Evolutionary conservation across 2,888 invertebrate species (phyloP), one percentile per base, ranked within the genome.

Genomic region (Oxytorus armatus): DNA sequence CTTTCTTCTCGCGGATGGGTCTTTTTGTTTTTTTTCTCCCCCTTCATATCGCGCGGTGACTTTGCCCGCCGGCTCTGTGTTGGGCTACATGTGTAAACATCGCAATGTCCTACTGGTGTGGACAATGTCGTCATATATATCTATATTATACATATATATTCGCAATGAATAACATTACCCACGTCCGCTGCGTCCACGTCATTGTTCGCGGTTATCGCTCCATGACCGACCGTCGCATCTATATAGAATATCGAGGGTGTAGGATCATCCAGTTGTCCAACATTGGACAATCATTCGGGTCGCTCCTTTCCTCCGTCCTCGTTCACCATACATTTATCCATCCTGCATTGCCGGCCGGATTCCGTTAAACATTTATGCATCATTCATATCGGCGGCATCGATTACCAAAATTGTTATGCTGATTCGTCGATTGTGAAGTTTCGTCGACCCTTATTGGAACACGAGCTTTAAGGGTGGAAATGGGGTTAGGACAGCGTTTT

Each of bases 191-290:
- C 86, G 87, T 88, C 86, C 86, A 84, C 85, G 86, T 87, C 86
- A 89, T 90, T 90, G 89, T 89, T 87, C 86, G 87, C 86, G 87
- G 85, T 86, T 89, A 88, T 82, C 84, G 84, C 80, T 86, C 88
- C 90, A 88, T 90, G 89, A 82, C 76, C 83, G 77, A 79, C 82
- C 36, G 36, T n/a, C n/a, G 81, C 82, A 68, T 77, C 77, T 5
- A 29, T 72, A 79, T 69, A 44, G 53, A 25, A 42, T 33, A 49
- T 72, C 51, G 65, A 51, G 42, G 33, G 69, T 51, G 16, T 51
- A 53, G 44, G 68, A 68, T 61, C 68, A 77, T 63, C 61, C 36
- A 73, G 53, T 44, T 5, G 29, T 5, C 39, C 66, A 49, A 36
- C 65, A 42, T 70, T 74, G 57, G 57, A 63, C 36, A 51, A 75